Evolutionary conservation across 2,113 vertebrate genomes (phyloP), one percentile per base, ranked within the genome.

Genomic region (Aix galericulata): DNA sequence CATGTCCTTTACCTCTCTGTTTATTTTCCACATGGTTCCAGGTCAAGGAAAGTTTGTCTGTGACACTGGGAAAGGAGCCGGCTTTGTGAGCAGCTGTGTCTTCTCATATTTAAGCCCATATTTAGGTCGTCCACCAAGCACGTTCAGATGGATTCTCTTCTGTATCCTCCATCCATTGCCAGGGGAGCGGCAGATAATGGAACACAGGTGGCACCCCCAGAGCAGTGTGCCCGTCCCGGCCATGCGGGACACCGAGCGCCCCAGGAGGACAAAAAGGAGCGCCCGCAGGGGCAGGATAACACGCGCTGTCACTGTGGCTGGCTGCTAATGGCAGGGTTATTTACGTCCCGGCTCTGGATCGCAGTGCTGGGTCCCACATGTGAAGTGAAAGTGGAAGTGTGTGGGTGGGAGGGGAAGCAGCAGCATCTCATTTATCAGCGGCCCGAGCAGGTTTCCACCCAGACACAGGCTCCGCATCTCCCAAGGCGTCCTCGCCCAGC

Each of bases 301-400:
- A 11, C 62, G 29, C 0, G 0, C 68, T 6, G 31, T 58, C 75
- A 32, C 89, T 60, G 0, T 9, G 78, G 16, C 72, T 44, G 88
- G 63, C 83, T 63, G 91, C 88, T 34, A 73, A 76, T 8, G 89
- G 84, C 62, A 74, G 64, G 60, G 72, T 92, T 97, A 93, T 96
- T 97, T 96, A 96, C 95, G 76, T 48, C 89, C 94, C 90, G 96
- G 96, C 97, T 93, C 76, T 74, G 79, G 75, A 82, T 95, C 15
- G 14, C 60, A 91, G 84, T 27, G 75, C 88, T 92, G 96, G 96
- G 97, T 96, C 96, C 95, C 97, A 98, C 97, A 97, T 98, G 97
- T 98, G 98, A 98, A 98, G 97, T 97, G 98, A 96, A 92, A 97
- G 97, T 97, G 96, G 94, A 97, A 97, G 96, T 97, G 97, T 96